These are phyloP conservation scores for Erythrolamprus reginae DNA, from an alignment of 2,113 vertebrate genomes.

Conservation along the genomic window DNA sequence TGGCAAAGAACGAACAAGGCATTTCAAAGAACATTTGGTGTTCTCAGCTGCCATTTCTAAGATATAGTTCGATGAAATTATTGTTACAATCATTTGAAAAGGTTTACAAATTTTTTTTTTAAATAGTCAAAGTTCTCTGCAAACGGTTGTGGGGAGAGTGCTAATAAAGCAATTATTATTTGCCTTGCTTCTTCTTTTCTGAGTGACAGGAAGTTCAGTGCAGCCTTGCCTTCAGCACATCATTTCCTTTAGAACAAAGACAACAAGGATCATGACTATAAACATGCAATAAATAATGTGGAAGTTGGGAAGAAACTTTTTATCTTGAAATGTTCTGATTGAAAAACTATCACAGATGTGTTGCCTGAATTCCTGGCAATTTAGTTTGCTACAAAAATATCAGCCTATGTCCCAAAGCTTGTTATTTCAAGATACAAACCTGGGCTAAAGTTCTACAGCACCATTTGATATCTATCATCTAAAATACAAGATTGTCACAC, in stretches of 20 bases:
- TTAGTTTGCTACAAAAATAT: not conserved
- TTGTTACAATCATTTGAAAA: not conserved
- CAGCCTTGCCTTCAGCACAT: not conserved
- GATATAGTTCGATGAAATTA: not conserved
- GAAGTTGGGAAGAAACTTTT: not conserved
- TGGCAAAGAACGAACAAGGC: not conserved
- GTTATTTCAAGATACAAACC: not conserved
- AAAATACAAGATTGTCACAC: not conserved
- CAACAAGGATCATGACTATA: not conserved
- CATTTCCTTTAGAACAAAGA: slow-evolving; percentile 4
- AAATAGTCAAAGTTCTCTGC: not conserved
- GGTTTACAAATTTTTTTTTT: not conserved
- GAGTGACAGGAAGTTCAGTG: not conserved
- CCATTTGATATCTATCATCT: not conserved
- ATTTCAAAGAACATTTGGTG: not conserved
- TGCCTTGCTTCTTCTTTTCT: slow-evolving; percentile 20
- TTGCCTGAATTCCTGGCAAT: not conserved
- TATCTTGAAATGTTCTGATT: not conserved
- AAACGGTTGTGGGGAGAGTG: not conserved
- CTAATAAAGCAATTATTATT: not conserved
- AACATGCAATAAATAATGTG: not conserved
- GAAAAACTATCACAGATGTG: not conserved
- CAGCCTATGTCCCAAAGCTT: not conserved
- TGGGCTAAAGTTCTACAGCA: not conserved
- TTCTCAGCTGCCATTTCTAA: not conserved